Conservation (phyloP, 92 coral and sea anemone genomes). For the Diadumene lineata region DNA sequence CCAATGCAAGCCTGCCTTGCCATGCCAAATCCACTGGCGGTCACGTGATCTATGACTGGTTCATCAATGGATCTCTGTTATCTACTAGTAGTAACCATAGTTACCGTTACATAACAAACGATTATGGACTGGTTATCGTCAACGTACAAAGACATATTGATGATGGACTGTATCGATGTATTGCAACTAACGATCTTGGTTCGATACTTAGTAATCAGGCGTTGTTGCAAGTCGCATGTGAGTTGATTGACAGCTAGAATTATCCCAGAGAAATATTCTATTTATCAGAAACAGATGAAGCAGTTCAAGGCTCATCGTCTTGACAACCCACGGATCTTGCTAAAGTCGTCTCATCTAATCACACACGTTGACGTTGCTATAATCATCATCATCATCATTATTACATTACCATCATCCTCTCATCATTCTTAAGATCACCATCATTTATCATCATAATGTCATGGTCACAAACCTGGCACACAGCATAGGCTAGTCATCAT, state of each 20-base stretch:
- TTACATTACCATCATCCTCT: neutral
- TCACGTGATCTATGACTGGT: constrained; percentile 42
- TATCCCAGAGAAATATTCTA: neutral
- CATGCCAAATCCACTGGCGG: constrained; percentile 30
- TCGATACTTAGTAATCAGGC: constrained; percentile 58
- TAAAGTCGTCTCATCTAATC: neutral
- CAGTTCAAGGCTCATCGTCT: too few species aligned
- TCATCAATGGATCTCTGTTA: constrained; percentile 35
- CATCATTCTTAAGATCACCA: neutral
- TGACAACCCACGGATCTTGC: neutral
- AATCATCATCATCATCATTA: neutral
- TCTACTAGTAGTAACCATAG: constrained; percentile 4
- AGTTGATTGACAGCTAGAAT: constrained; percentile 18
- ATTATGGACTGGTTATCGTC: constrained; percentile 21
- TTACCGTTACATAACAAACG: neutral
- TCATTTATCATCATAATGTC: neutral
- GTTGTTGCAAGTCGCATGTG: constrained; percentile 57
- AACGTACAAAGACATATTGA: constrained; percentile 32
- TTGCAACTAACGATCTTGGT: constrained; percentile 50
- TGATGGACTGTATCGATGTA: constrained; percentile 47
- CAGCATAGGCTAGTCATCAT: neutral
- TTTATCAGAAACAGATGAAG: neutral
- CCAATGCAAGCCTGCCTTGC: constrained; percentile 31
- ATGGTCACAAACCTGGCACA: neutral
- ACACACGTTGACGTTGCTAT: neutral